Evolutionary conservation across 2,888 invertebrate species (phyloP).

Genomic region (Agonopterix alstromeriana): DNA sequence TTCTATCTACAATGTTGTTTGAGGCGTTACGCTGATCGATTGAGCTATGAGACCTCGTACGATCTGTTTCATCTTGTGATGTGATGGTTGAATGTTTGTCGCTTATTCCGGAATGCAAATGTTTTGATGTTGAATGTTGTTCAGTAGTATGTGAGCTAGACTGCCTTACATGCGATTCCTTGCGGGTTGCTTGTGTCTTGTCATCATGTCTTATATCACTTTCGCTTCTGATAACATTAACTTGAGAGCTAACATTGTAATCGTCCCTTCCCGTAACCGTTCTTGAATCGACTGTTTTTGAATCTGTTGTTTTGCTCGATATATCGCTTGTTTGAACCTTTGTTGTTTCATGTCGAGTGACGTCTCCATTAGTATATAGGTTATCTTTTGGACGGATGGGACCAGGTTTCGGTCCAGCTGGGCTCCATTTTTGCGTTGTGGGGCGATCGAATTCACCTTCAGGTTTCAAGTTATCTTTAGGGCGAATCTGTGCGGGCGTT

Average conservation of each 20-base stretch:
- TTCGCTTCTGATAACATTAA: slow-evolving; percentile 19
- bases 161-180: slow-evolving; percentile 32
- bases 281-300: slow-evolving; percentile 45
- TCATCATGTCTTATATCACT: slow-evolving; percentile 25
- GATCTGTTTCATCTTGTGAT: slow-evolving; percentile 28
- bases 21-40: slow-evolving; percentile 56
- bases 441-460: slow-evolving; percentile 75
- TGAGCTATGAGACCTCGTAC: slow-evolving; percentile 43
- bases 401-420: slow-evolving; percentile 50
- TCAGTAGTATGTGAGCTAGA: slow-evolving; percentile 26
- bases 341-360: slow-evolving; percentile 27
- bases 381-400: slow-evolving; percentile 66
- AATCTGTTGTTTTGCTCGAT: slow-evolving; percentile 64
- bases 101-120: slow-evolving; percentile 32
- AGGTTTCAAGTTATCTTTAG: slow-evolving; percentile 74
- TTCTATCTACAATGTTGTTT: slow-evolving; percentile 38
- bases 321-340: slow-evolving; percentile 24
- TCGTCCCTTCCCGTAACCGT: slow-evolving; percentile 23
- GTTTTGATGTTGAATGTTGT: slow-evolving; percentile 29
- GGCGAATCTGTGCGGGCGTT: slow-evolving; percentile 56
- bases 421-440: slow-evolving; percentile 39
- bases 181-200: slow-evolving; percentile 26
- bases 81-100: slow-evolving; percentile 28
- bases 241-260: slow-evolving; percentile 26
- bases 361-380: slow-evolving; percentile 71